These are phyloP conservation scores for Bimastos eiseni DNA, from an alignment of 2,888 invertebrate species.

Conservation along the genomic window DNA sequence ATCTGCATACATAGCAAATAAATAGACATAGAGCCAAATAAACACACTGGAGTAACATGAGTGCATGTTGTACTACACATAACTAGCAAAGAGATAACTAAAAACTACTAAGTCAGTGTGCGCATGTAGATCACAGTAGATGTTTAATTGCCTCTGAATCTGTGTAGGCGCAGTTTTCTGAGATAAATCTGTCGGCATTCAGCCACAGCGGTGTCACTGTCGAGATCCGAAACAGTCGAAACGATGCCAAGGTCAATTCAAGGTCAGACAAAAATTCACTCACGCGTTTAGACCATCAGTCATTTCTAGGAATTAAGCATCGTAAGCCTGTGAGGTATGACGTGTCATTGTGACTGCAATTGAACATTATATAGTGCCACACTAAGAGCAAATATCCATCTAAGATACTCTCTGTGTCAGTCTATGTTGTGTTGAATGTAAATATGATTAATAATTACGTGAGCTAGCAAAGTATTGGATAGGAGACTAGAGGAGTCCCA, in stretches of 20 bases:
- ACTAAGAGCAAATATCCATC: no score
- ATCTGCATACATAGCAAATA: neutral
- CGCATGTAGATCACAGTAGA: neutral
- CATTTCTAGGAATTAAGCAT: no score
- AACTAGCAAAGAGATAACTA: neutral
- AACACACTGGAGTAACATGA: neutral
- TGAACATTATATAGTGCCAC: no score
- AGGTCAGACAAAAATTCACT: neutral
- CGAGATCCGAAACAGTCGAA: slow-evolving; percentile 86
- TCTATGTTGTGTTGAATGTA: no score
- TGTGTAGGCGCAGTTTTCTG: slow-evolving; percentile 82
- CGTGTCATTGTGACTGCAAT: neutral
- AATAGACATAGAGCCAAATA: neutral
- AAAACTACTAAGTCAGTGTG: neutral
- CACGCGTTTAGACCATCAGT: neutral
- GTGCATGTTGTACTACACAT: neutral
- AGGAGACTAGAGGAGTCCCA: no score
- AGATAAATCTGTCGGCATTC: slow-evolving; percentile 83
- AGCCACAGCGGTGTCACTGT: slow-evolving; percentile 82
- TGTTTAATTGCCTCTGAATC: slow-evolving; percentile 37
- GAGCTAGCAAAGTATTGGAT: no score
- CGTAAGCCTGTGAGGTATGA: neutral
- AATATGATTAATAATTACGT: no score
- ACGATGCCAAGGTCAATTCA: slow-evolving; percentile 80
- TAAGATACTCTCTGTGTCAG: no score